Evolutionary conservation across 1,140 invertebrate genomes (phyloP).

Genomic region (Akabosia matsudoensis): DNA sequence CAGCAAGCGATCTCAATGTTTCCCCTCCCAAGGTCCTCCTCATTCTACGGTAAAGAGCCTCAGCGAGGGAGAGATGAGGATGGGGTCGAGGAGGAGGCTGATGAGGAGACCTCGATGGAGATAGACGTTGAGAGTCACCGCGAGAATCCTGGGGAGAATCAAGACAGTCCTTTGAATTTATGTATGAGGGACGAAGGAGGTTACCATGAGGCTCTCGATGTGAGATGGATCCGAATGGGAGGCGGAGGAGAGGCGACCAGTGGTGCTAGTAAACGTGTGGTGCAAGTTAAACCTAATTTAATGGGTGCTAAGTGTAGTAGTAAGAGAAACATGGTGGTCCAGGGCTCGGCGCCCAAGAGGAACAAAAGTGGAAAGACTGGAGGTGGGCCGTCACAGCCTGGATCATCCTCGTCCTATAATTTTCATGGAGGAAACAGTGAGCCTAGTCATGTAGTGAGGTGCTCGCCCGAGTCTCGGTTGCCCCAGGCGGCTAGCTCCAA

Average conservation of each 20-base stretch:
- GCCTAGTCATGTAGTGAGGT: background rate
- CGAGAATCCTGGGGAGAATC: slow-evolving; percentile 47
- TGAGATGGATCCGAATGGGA: slow-evolving; percentile 4
- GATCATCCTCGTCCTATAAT: background rate
- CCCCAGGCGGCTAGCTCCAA: no score
- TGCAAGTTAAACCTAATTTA: background rate
- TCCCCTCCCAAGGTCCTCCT: background rate
- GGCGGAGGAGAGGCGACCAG: background rate
- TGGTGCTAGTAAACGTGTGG: background rate
- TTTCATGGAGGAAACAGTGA: background rate
- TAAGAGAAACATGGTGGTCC: background rate
- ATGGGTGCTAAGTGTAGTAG: background rate
- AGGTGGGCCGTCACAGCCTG: background rate
- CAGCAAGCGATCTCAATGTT: slow-evolving; percentile 30
- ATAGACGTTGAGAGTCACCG: background rate
- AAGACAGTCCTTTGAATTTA: slow-evolving; percentile 76
- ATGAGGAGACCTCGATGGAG: background rate
- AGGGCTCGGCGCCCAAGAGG: background rate
- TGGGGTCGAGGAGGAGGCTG: background rate
- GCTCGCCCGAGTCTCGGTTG: background rate
- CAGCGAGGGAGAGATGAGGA: background rate
- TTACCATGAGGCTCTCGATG: background rate
- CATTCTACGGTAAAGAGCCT: background rate
- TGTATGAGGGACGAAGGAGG: slow-evolving; percentile 69
- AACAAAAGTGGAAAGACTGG: background rate